Percentiles rank a stretch among this genome's conserved stretches.
Conservation (phyloP, 2,797 vertebrate species). For the Eupleurogrammus muticus region DNA sequence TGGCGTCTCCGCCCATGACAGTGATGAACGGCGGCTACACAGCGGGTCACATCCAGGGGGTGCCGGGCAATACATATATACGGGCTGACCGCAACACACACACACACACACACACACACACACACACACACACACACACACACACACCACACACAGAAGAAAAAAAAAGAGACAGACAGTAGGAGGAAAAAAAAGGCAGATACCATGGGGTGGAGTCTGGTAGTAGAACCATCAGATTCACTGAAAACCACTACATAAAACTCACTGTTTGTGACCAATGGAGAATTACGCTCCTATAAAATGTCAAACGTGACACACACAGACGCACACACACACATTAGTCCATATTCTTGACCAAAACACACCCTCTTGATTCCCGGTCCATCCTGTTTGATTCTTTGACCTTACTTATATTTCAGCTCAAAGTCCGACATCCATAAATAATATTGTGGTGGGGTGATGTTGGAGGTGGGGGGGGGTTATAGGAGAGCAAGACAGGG, state of each 20-base stretch:
- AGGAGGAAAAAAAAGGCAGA: constrained; percentile 8
- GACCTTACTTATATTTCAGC: constrained; percentile 85
- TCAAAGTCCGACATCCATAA: constrained; percentile 83
- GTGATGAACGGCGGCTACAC: constrained; percentile 78
- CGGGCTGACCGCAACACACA: constrained; percentile 28
- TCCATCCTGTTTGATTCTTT: constrained; percentile 67
- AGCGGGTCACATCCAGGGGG: constrained; percentile 54
- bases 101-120: constrained; percentile 9
- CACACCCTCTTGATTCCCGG: constrained; percentile 27
- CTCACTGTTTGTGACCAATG: constrained; percentile 40
- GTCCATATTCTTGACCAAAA: not conserved
- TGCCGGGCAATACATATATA: constrained; percentile 46
- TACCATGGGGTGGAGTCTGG: constrained; percentile 1
- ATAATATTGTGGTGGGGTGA: constrained; percentile 76
- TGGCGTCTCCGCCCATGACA: constrained; percentile 77
- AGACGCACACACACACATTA: not conserved
- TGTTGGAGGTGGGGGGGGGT: constrained; percentile 47
- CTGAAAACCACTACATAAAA: constrained; percentile 60
- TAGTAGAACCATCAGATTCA: constrained; percentile 29
- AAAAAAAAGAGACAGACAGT: not conserved
- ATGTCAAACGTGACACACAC: constrained; percentile 55
- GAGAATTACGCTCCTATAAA: constrained; percentile 63
- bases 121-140: constrained; percentile 9
- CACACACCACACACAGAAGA: not conserved
- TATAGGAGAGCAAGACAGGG: constrained; percentile 38